These are phyloP conservation scores for Cossypha niveicapilla DNA, from an alignment of 2,797 vertebrate species.

Conservation along the genomic window DNA sequence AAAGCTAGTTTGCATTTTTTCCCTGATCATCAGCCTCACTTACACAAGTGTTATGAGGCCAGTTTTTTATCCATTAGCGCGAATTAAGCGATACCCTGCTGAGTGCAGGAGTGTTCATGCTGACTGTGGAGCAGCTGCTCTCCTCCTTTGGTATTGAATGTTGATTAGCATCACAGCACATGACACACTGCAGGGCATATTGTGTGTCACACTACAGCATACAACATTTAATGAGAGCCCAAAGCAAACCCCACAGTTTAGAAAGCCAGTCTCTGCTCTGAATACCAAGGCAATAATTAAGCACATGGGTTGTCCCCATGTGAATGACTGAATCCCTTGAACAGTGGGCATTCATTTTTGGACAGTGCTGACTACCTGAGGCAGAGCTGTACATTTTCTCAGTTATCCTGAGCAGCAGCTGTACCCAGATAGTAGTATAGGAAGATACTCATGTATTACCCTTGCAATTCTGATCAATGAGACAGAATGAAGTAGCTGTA, in stretches of 20 bases:
- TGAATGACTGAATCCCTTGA: background rate
- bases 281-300: background rate
- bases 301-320: background rate
- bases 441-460: background rate
- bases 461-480: background rate
- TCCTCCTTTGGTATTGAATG: conserved; percentile 33
- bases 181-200: conserved; percentile 31
- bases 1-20: conserved; percentile 39
- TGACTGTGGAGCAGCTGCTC: conserved; percentile 55
- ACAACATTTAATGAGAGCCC: conserved; percentile 12
- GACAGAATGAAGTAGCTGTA: background rate
- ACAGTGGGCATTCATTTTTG: background rate
- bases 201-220: background rate
- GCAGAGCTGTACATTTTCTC: background rate
- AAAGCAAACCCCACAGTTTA: background rate
- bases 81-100: conserved; percentile 33
- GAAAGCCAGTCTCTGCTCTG: background rate
- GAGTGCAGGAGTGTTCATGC: conserved; percentile 16
- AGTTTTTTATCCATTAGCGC: background rate
- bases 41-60: conserved; percentile 3
- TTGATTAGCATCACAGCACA: conserved; percentile 49
- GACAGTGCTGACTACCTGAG: background rate
- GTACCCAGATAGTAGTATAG: background rate
- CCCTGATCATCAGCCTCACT: conserved; percentile 22
- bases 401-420: background rate